phyloP scores from a whole-genome alignment of 2,113 vertebrate species.

The Progne subis region DNA sequence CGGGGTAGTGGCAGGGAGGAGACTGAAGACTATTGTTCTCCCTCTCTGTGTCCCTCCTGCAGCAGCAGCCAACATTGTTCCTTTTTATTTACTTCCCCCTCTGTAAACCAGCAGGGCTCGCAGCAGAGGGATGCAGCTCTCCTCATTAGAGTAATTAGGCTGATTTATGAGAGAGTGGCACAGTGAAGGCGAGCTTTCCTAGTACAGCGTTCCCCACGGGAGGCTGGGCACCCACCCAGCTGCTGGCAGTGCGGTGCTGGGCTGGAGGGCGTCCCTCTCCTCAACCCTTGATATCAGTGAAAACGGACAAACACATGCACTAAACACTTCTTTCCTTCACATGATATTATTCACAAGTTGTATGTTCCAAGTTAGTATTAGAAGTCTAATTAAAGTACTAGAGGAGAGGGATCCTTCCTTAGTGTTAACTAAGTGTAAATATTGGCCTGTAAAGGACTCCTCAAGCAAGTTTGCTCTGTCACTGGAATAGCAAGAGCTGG shows the following conservation, averaged over 20 bases:
- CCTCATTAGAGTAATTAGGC: background rate
- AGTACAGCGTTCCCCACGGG: background rate
- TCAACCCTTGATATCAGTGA: background rate
- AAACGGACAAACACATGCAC: background rate
- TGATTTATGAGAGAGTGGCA: background rate
- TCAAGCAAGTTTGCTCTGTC: background rate
- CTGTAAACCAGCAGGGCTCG: background rate
- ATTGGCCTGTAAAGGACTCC: background rate
- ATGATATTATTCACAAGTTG: background rate
- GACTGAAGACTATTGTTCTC: constrained; percentile 10
- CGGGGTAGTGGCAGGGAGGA: background rate
- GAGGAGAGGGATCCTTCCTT: background rate
- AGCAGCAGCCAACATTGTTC: constrained; percentile 40
- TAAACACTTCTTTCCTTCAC: background rate
- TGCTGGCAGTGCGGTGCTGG: background rate
- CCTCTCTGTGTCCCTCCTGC: background rate
- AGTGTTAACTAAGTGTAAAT: background rate
- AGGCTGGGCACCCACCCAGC: background rate
- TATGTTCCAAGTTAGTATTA: background rate
- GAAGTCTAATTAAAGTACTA: background rate
- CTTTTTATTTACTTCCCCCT: background rate
- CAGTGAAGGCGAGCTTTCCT: background rate
- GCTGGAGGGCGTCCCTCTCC: background rate
- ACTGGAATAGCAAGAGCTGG: background rate
- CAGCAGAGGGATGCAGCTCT: background rate